A percentile compares a stretch with the other conserved stretches of the same genome.
phyloP scores from a whole-genome alignment of 1,140 invertebrate species.

The Trissolcus basalis region DNA sequence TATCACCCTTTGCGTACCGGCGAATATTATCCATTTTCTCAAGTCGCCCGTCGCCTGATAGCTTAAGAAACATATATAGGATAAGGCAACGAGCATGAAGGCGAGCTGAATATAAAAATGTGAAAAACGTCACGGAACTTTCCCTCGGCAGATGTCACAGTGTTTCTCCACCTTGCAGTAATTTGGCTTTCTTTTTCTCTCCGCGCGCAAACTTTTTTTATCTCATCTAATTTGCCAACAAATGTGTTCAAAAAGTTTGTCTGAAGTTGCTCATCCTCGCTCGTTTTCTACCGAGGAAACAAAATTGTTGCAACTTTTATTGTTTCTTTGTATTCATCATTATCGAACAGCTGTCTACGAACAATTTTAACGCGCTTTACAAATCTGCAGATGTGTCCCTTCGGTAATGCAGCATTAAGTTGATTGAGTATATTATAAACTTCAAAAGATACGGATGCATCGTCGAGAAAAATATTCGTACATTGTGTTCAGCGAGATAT shows the following conservation, averaged over 20 bases:
- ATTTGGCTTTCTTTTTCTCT: constrained; percentile 57
- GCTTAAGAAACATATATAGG: constrained; percentile 61
- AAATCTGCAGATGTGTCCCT: no score
- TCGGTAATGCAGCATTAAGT: no score
- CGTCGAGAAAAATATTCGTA: constrained; percentile 30
- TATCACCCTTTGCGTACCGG: constrained; percentile 60
- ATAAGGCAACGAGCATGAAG: constrained; percentile 59
- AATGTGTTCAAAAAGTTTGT: constrained; percentile 48
- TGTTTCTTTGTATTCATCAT: constrained; percentile 14
- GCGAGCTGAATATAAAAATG: constrained; percentile 63
- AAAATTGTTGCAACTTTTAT: constrained; percentile 19
- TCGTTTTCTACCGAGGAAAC: constrained; percentile 13
- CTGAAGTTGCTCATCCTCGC: constrained; percentile 34
- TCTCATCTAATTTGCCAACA: constrained; percentile 58
- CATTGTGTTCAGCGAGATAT: constrained; percentile 27
- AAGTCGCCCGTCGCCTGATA: constrained; percentile 59
- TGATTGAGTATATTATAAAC: background rate
- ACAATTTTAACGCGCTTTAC: background rate
- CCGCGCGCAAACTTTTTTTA: constrained; percentile 56
- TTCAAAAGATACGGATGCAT: constrained; percentile 22
- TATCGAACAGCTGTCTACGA: constrained; percentile 19
- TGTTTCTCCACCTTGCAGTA: constrained; percentile 58
- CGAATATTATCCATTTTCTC: constrained; percentile 65
- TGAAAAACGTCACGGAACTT: constrained; percentile 59
- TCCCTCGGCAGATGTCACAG: constrained; percentile 65